These are phyloP conservation scores for Trematomus bernacchii DNA, from an alignment of 2,797 vertebrate species.

Conservation along the genomic window DNA sequence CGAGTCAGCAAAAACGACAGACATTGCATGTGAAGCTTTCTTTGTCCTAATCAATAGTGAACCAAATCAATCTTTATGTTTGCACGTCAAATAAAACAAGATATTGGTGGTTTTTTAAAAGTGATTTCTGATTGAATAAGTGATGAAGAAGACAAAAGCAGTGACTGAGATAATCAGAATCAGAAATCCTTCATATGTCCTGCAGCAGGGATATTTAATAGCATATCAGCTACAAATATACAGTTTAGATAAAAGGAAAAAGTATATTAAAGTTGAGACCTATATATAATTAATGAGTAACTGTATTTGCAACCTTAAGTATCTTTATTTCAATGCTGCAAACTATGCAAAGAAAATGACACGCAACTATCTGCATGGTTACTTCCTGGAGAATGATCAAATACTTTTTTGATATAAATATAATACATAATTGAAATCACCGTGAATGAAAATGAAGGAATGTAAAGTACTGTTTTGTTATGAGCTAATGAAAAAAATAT, in stretches of 20 bases:
- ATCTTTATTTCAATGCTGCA: not conserved
- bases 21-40: not conserved
- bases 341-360: not conserved
- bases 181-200: too few relatives aligned
- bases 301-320: not conserved
- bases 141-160: not conserved
- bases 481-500: slow-evolving; percentile 75
- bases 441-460: slow-evolving; percentile 65
- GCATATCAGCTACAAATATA: too few relatives aligned
- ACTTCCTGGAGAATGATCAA: not conserved
- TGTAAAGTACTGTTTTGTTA: slow-evolving; percentile 82
- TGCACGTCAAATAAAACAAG: not conserved
- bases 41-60: not conserved
- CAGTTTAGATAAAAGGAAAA: too few relatives aligned
- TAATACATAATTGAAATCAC: slow-evolving; percentile 3
- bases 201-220: too few relatives aligned
- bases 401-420: slow-evolving; percentile 3
- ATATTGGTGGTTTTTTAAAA: not conserved
- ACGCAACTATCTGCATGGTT: not conserved
- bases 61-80: not conserved
- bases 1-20: not conserved
- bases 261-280: too few relatives aligned
- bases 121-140: not conserved
- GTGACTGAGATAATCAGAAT: not conserved
- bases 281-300: not conserved